Evolutionary conservation across 2,113 vertebrate species (phyloP).

Genomic region (Emberiza fucata): DNA sequence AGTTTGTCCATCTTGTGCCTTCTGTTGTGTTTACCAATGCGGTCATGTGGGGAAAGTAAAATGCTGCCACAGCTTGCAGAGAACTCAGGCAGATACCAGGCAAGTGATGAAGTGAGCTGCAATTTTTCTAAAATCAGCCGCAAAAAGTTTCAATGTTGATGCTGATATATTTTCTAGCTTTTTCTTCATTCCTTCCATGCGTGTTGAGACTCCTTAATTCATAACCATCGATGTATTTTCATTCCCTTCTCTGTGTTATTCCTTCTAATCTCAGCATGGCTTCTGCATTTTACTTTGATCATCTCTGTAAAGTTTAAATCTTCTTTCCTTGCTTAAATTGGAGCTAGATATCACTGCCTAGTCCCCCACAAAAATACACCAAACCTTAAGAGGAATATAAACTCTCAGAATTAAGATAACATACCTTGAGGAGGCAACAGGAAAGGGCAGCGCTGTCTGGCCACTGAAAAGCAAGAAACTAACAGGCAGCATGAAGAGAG

Average conservation of each 20-base stretch:
- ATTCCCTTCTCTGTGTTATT: background rate
- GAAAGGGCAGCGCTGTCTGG: background rate
- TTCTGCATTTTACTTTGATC: slow-evolving; percentile 39
- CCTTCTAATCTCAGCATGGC: background rate
- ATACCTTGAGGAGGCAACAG: background rate
- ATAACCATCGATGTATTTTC: background rate
- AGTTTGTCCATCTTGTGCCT: background rate
- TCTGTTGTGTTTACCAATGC: background rate
- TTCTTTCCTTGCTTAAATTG: background rate
- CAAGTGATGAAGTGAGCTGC: background rate
- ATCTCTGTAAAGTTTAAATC: background rate
- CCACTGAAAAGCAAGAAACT: background rate
- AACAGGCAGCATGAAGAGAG: background rate
- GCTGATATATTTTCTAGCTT: background rate
- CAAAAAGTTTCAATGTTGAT: background rate
- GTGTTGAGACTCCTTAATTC: background rate
- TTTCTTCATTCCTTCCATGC: background rate
- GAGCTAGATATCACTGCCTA: background rate
- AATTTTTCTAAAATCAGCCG: background rate
- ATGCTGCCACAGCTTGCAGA: background rate
- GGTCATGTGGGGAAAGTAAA: background rate
- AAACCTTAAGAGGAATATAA: background rate
- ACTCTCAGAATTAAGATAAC: background rate
- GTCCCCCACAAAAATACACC: background rate
- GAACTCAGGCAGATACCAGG: background rate